A percentile compares a stretch with the other conserved stretches of the same genome.
phyloP scores from a whole-genome alignment of 1,140 invertebrate genomes.

The Aphaenogaster rudis region DNA sequence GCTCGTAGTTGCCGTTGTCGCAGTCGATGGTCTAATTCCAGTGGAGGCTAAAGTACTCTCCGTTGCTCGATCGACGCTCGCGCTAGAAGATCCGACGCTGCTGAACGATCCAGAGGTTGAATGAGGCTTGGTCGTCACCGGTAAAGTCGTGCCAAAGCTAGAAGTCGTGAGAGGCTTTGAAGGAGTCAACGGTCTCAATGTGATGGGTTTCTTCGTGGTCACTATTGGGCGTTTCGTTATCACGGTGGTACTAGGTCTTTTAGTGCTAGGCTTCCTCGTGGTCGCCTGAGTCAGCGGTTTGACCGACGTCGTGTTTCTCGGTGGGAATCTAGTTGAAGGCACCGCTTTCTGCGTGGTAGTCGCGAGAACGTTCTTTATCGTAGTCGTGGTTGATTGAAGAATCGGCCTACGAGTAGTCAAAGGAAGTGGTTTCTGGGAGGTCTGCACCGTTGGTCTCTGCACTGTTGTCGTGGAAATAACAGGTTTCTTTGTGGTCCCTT shows the following conservation, averaged over 20 bases:
- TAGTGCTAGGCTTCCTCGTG: slow-evolving; percentile 69
- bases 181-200: slow-evolving; percentile 57
- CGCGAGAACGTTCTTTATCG: slow-evolving; percentile 71
- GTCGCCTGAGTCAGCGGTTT: slow-evolving; percentile 54
- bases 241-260: slow-evolving; percentile 64
- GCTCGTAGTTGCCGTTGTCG: neutral
- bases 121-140: slow-evolving; percentile 64
- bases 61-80: neutral
- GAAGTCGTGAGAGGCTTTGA: slow-evolving; percentile 36
- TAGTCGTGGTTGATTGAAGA: slow-evolving; percentile 67
- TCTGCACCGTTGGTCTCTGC: slow-evolving; percentile 40
- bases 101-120: slow-evolving; percentile 11
- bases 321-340: slow-evolving; percentile 88
- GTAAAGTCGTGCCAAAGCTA: slow-evolving; percentile 3
- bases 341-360: slow-evolving; percentile 70
- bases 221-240: slow-evolving; percentile 62
- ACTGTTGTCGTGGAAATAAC: slow-evolving; percentile 42
- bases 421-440: slow-evolving; percentile 57
- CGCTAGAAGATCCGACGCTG: neutral
- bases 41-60: slow-evolving; percentile 30
- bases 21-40: neutral
- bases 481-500: slow-evolving; percentile 75
- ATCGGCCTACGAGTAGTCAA: slow-evolving; percentile 44
- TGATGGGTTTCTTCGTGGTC: slow-evolving; percentile 79
- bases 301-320: slow-evolving; percentile 85